Conservation (phyloP, 2,113 vertebrate species). For the Clinocottus analis region DNA sequence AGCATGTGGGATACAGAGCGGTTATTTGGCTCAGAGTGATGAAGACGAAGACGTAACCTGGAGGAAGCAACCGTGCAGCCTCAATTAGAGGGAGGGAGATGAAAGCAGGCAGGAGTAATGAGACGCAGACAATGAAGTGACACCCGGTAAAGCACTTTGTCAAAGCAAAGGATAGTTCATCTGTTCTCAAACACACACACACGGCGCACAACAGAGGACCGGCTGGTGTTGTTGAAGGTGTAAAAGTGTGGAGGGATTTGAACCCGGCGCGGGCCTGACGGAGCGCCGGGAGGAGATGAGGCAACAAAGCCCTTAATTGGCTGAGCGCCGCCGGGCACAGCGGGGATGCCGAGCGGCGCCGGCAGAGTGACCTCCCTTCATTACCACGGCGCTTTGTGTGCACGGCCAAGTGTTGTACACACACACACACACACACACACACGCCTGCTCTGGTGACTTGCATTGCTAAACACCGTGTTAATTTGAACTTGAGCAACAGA, state of each 20-base stretch:
- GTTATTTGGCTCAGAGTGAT: constrained; percentile 10
- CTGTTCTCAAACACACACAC: not conserved
- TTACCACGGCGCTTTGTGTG: constrained; percentile 5
- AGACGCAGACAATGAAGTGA: constrained; percentile 14
- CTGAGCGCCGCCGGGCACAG: constrained; percentile 58
- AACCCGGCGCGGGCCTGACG: constrained; percentile 16
- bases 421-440: not conserved
- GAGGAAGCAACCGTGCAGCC: constrained; percentile 1
- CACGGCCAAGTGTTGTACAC: not conserved
- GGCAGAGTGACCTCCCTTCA: constrained; percentile 39
- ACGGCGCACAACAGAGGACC: not conserved
- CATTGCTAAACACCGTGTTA: constrained; percentile 26
- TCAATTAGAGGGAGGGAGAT: constrained; percentile 17
- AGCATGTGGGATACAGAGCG: not conserved
- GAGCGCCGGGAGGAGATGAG: constrained; percentile 50
- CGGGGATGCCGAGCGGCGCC: constrained; percentile 23
- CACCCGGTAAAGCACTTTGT: not conserved
- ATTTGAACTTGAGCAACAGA: constrained; percentile 18
- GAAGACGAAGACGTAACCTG: constrained; percentile 15
- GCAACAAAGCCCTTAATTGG: constrained; percentile 68
- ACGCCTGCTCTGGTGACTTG: constrained; percentile 11
- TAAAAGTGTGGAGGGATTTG: constrained; percentile 2
- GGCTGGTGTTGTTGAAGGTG: not conserved
- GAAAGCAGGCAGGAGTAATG: constrained; percentile 31
- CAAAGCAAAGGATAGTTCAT: constrained; percentile 10